Evolutionary conservation across 2,113 vertebrate species (phyloP), one percentile per base, ranked within the genome.

Genomic region (Hylia prasina): DNA sequence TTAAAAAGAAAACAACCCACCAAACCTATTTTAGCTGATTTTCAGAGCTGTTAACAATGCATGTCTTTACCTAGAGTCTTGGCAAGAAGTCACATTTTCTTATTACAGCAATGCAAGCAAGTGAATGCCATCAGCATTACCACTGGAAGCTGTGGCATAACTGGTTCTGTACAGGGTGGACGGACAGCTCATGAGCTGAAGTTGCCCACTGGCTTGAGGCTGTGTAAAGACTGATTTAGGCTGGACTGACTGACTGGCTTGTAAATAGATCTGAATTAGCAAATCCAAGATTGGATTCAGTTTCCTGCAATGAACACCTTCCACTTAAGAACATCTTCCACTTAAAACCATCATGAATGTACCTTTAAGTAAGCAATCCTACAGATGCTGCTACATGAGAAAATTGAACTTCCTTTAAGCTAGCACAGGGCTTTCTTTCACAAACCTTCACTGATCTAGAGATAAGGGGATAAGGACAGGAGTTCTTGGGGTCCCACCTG

Each of bases 401-500:
- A 66, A 89, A 54, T 1, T 13, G 21, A 4, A 7, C 27, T 24
- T 42, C 24, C 27, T 84, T 69, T 35, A 47, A 66, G 14, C 6
- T 70, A 54, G 39, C 37, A 21, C 3, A 20, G 33, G 23, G 14
- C 39, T 92, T 69, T 56, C n/a, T 53, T 51, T 65, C 40, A 23
- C 77, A 80, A 87, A 61, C 13, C 6, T 31, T 25, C 2, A 2
- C 5, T 44, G 37, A 61, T 40, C 5, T 37, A 68, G 40, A 37
- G 18, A 50, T 9, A 19, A 20, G 42, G 8, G 20, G 11, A 15
- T 20, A 53, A 56, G 48, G 24, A 25, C 23, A 63, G 65, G 4
- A 13, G 33, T 21, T 33, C 19, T 15, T 5, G 0, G 15, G 40
- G 54, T 85, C 40, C 22, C 35, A 45, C 4, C 13, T 1, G 0